Evolutionary conservation across 2,797 vertebrate species (phyloP).

Genomic region (Gymnothorax javanicus): DNA sequence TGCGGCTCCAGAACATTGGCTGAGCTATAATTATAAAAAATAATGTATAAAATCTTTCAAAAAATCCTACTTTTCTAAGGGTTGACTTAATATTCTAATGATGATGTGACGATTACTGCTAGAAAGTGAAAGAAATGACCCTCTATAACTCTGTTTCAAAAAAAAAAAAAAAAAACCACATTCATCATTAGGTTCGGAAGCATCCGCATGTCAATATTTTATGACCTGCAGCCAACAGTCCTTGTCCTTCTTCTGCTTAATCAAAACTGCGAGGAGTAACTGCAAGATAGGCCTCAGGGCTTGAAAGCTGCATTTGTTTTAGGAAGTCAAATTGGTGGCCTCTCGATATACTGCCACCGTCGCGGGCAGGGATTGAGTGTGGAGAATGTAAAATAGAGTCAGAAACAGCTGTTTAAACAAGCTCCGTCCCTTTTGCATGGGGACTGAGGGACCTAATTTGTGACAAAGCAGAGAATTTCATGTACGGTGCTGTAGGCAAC

Average conservation of each 20-base stretch:
- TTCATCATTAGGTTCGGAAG: background rate
- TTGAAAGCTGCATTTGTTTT: background rate
- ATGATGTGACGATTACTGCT: too few species aligned
- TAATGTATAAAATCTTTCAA: background rate
- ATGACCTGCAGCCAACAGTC: background rate
- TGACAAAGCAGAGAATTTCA: background rate
- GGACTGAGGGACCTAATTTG: background rate
- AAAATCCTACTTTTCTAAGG: background rate
- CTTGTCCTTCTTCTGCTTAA: background rate
- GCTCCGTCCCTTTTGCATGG: background rate
- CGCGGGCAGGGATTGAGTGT: background rate
- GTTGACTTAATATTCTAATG: background rate
- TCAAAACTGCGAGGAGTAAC: background rate
- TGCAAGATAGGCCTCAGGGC: background rate
- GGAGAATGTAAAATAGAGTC: background rate
- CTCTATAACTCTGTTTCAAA: too few species aligned
- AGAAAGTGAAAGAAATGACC: too few species aligned
- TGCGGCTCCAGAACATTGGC: background rate
- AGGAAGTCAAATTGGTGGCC: background rate
- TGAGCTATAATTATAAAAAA: background rate
- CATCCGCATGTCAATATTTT: background rate
- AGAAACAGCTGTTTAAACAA: background rate
- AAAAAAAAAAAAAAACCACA: too few species aligned
- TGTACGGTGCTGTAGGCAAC: background rate
- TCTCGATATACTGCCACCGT: background rate